Conservation (phyloP, 1,140 invertebrate species). For the Limonius californicus region DNA sequence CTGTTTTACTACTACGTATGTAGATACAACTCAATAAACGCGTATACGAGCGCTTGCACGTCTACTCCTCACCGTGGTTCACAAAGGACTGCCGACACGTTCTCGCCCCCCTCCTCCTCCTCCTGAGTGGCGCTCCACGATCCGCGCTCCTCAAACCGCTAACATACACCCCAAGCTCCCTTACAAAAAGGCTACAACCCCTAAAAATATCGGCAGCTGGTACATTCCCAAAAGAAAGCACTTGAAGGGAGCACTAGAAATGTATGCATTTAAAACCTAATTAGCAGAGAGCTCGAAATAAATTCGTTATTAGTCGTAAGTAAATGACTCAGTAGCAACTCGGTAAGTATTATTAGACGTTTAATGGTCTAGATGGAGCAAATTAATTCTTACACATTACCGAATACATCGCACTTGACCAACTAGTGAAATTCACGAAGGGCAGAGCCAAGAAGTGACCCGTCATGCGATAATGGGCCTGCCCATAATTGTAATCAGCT, state of each 20-base stretch:
- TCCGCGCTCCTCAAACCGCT: conserved; percentile 8
- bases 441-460: no score
- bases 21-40: conserved; percentile 11
- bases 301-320: neutral
- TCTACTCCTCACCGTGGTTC: conserved; percentile 2
- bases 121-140: neutral
- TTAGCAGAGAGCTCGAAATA: neutral
- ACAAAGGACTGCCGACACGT: conserved; percentile 12
- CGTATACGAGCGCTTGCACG: conserved; percentile 1
- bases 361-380: no score
- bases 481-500: conserved; percentile 10
- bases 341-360: no score
- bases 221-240: conserved; percentile 14
- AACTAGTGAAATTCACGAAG: no score
- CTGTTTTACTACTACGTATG: conserved; percentile 1
- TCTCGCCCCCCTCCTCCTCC: neutral
- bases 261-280: conserved; percentile 12
- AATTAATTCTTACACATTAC: no score
- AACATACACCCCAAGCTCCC: conserved; percentile 13
- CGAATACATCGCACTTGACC: no score
- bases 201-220: conserved; percentile 11
- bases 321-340: no score
- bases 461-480: neutral
- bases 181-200: conserved; percentile 9
- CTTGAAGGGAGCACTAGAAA: neutral